These are phyloP conservation scores for Lasioglossum leucozonium DNA, from an alignment of 2,888 invertebrate genomes.

Conservation along the genomic window DNA sequence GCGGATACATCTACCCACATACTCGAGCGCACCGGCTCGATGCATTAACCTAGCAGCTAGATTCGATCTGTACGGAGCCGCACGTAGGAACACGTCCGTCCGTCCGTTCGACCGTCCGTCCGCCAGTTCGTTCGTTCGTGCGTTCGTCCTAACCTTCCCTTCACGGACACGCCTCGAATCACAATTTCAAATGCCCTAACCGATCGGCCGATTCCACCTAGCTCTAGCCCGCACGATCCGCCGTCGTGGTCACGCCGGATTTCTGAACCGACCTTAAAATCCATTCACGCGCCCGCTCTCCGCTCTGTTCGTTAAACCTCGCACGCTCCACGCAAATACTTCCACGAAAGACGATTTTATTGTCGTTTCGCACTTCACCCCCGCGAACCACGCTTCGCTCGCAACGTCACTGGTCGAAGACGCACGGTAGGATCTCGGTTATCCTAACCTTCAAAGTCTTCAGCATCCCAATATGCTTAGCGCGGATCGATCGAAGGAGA, in stretches of 20 bases:
- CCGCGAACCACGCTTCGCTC: neutral
- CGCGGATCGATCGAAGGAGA: neutral
- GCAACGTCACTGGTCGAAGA: neutral
- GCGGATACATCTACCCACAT: constrained; percentile 74
- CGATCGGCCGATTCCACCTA: constrained; percentile 53
- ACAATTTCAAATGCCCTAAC: constrained; percentile 77
- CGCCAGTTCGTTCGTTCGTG: constrained; percentile 48
- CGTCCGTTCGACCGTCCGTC: constrained; percentile 61
- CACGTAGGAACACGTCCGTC: constrained; percentile 68
- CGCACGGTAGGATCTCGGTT: neutral
- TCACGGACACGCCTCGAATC: constrained; percentile 80
- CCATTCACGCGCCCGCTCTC: constrained; percentile 28
- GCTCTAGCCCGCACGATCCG: constrained; percentile 33
- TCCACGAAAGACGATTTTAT: neutral
- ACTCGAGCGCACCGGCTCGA: constrained; percentile 63
- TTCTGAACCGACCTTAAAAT: constrained; percentile 22
- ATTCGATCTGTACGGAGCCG: constrained; percentile 66
- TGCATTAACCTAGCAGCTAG: constrained; percentile 59
- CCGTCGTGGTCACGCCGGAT: neutral
- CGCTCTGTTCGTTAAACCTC: neutral
- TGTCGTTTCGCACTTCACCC: too few species aligned
- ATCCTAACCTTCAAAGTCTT: neutral
- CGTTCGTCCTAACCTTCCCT: constrained; percentile 66
- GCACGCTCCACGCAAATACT: too few species aligned
- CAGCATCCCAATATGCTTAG: too few species aligned